Conservation (phyloP, 2,888 invertebrate genomes). For the Protodeltote pygarga region DNA sequence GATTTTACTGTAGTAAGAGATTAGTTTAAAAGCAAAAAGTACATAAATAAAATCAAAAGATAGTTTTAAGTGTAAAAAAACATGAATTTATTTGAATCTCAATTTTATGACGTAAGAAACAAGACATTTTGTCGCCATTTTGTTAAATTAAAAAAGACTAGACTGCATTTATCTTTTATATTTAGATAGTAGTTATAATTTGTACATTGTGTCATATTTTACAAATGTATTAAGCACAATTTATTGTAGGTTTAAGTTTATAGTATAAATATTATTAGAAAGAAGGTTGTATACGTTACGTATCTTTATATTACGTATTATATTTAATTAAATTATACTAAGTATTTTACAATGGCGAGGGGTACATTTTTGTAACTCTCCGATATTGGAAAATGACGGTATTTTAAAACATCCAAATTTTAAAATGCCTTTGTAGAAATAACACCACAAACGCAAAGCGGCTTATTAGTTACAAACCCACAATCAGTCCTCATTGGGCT, state of each 20-base stretch:
- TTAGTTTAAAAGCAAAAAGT: no score
- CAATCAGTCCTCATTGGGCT: no score
- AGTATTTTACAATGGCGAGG: no score
- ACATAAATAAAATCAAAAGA: no score
- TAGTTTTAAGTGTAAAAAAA: no score
- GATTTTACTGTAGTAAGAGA: no score
- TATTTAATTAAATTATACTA: neutral
- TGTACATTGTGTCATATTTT: slow-evolving; percentile 71
- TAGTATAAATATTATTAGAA: slow-evolving; percentile 12
- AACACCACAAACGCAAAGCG: no score
- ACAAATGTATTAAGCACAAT: slow-evolving; percentile 43
- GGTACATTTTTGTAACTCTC: no score
- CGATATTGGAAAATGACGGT: no score
- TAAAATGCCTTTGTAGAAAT: no score
- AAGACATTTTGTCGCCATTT: slow-evolving; percentile 49
- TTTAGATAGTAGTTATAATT: slow-evolving; percentile 46
- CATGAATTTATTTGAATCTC: slow-evolving; percentile 48
- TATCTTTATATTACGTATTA: neutral
- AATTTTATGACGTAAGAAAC: slow-evolving; percentile 42
- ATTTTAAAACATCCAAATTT: no score
- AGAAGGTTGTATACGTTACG: slow-evolving; percentile 3
- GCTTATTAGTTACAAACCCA: no score
- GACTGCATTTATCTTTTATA: slow-evolving; percentile 65
- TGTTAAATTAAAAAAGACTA: slow-evolving; percentile 58
- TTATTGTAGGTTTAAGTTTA: slow-evolving; percentile 10